Evolutionary conservation across 2,888 invertebrate genomes (phyloP), one percentile per base, ranked within the genome.

Genomic region (Pseudococcus jackbeardsleyi): DNA sequence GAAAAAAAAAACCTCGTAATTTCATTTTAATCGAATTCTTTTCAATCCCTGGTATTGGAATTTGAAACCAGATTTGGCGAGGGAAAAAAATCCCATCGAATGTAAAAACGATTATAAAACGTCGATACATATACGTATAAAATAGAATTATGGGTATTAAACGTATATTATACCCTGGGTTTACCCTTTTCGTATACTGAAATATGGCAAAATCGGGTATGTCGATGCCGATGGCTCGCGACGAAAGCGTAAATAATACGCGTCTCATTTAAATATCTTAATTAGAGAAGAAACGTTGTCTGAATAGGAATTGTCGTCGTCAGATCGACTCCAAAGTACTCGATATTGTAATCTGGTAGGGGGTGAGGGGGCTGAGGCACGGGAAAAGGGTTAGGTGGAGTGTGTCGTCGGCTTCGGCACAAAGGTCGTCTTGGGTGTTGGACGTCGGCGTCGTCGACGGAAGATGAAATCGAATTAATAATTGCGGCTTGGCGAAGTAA

Each of bases 391-490:
- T n/a, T n/a, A 59, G 19, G 19, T 19, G 59, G n/a, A 11, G 50
- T 1, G 15, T 17, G 50, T 50, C 50, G 15, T 1, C 11, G 15
- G 12, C 17, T 11, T 17, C 26, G 26, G 26, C 26, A 33, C 26
- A 64, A 64, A 64, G 64, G 64, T 64, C 64, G 64, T 33, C 22
- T 12, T 72, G 4, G 68, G 68, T 72, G 19, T 59, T 59, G 19
- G 59, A 54, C 54, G 54, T 54, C 54, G 54, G 5, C 54, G 54
- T 17, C 54, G 17, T 12, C 54, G 54, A 54, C 59, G 59, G 19
- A 19, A 59, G 59, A 59, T n/a, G 68, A 72, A 72, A 72, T 72
- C 68, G 68, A 72, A 72, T 72, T 72, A 72, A 72, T 72, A 72
- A 72, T 33, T 33, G 68, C 68, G 68, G 26, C 68, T 72, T 12